A percentile compares a stretch with the other conserved stretches of the same genome.
These are phyloP conservation scores for Stichopus horrens DNA, from an alignment of 53 echinoderm and acorn worm genomes.

Conservation along the genomic window DNA sequence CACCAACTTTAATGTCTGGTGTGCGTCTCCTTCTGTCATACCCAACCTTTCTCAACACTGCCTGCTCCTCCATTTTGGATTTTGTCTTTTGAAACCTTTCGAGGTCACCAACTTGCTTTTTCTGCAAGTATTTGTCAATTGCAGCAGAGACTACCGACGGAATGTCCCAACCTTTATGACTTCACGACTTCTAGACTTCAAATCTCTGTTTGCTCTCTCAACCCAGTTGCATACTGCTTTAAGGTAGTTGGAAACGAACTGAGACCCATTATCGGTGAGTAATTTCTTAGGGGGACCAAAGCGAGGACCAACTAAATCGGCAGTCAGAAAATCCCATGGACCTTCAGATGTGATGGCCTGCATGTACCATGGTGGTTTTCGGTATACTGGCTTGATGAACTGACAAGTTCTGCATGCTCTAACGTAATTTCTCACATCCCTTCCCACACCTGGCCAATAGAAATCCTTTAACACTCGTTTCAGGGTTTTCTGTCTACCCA, in stretches of 20 bases:
- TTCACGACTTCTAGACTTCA: not conserved
- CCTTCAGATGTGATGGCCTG: constrained; percentile 41
- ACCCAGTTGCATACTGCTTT: constrained; percentile 50
- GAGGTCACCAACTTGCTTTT: not conserved
- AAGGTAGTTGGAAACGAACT: constrained; percentile 36
- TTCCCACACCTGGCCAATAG: constrained; percentile 50
- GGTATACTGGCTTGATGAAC: constrained; percentile 45
- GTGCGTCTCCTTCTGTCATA: constrained; percentile 46
- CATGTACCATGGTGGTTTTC: constrained; percentile 51
- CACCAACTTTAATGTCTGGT: constrained; percentile 25
- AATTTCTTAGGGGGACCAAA: constrained; percentile 50
- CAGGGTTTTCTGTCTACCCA: constrained; percentile 60
- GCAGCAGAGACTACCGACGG: not conserved
- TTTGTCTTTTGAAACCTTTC: not conserved
- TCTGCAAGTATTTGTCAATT: constrained; percentile 7
- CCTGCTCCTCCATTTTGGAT: constrained; percentile 22
- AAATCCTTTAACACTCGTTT: constrained; percentile 41
- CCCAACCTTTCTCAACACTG: constrained; percentile 22
- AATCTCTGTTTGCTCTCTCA: constrained; percentile 24
- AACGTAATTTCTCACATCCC: constrained; percentile 41
- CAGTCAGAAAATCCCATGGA: constrained; percentile 54
- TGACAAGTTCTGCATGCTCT: constrained; percentile 49
- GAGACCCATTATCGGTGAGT: constrained; percentile 55
- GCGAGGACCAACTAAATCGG: constrained; percentile 56
- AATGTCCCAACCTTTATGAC: constrained; percentile 51